Conservation (phyloP, 2,888 invertebrate genomes). For the Oligia fasciuncula region DNA sequence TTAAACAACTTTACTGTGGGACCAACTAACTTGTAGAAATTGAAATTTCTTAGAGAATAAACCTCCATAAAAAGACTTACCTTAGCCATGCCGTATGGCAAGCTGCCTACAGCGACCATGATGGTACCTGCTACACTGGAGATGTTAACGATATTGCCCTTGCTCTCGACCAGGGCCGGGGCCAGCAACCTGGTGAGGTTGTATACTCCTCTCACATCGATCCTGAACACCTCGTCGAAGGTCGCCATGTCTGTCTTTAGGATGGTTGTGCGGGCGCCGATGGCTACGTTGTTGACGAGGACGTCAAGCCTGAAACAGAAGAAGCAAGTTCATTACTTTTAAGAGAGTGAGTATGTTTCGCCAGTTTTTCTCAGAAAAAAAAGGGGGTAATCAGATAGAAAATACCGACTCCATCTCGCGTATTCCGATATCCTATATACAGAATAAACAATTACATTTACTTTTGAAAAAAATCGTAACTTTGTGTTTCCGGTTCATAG, state of each 20-base stretch:
- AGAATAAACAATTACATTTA: too few relatives aligned
- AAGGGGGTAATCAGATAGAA: neutral
- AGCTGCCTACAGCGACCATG: conserved; percentile 94
- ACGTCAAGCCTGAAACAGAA: conserved; percentile 54
- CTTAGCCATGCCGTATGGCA: conserved; percentile 97
- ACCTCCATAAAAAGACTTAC: conserved; percentile 68
- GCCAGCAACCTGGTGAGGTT: conserved; percentile 92
- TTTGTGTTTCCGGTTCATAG: neutral
- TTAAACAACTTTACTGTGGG: neutral
- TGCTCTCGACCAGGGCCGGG: conserved; percentile 90
- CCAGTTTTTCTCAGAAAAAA: neutral
- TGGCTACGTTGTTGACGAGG: conserved; percentile 89
- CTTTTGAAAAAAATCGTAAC: too few relatives aligned
- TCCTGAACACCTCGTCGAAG: conserved; percentile 85
- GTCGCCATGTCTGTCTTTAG: conserved; percentile 69
- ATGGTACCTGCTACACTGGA: conserved; percentile 92
- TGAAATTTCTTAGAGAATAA: too few relatives aligned
- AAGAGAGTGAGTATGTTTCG: neutral
- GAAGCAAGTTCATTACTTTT: too few relatives aligned
- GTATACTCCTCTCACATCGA: conserved; percentile 89
- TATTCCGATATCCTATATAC: too few relatives aligned
- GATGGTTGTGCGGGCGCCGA: conserved; percentile 80
- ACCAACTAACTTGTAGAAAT: neutral
- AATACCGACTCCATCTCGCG: neutral
- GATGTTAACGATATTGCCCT: conserved; percentile 93